Evolutionary conservation across 2,888 invertebrate species (phyloP).

Genomic region (Sipunculus nudus): DNA sequence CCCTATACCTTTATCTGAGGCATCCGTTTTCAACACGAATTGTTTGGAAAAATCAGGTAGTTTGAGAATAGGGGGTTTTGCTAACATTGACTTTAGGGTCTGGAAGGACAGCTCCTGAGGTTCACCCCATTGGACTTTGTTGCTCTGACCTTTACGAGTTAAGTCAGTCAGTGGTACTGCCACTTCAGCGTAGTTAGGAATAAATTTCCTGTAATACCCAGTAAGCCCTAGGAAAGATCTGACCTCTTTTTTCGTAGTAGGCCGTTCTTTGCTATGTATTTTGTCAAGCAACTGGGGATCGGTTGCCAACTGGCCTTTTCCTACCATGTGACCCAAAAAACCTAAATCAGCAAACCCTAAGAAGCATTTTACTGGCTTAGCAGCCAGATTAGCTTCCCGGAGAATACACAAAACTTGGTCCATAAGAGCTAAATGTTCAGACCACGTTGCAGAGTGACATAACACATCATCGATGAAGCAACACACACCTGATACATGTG

Average conservation of each 20-base stretch:
- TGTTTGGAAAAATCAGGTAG: slow-evolving; percentile 31
- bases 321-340: slow-evolving; percentile 17
- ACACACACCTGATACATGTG: neutral
- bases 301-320: neutral
- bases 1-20: slow-evolving; percentile 37
- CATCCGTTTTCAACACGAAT: slow-evolving; percentile 38
- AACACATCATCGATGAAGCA: slow-evolving; percentile 20
- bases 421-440: slow-evolving; percentile 5
- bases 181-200: slow-evolving; percentile 20
- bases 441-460: slow-evolving; percentile 7
- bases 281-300: neutral
- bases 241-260: slow-evolving; percentile 3
- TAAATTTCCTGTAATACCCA: slow-evolving; percentile 16
- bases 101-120: slow-evolving; percentile 17
- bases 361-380: slow-evolving; percentile 11
- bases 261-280: slow-evolving; percentile 6
- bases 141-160: slow-evolving; percentile 16
- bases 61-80: slow-evolving; percentile 20
- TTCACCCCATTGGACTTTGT: slow-evolving; percentile 27
- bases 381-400: too few species aligned
- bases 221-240: slow-evolving; percentile 12
- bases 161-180: slow-evolving; percentile 35
- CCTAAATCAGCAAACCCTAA: slow-evolving; percentile 5
- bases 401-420: neutral
- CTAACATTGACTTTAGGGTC: slow-evolving; percentile 16